Evolutionary conservation across 92 coral and sea anemone species (phyloP), one percentile per base, ranked within the genome.

Genomic region (Umimayanthus chanpuru): DNA sequence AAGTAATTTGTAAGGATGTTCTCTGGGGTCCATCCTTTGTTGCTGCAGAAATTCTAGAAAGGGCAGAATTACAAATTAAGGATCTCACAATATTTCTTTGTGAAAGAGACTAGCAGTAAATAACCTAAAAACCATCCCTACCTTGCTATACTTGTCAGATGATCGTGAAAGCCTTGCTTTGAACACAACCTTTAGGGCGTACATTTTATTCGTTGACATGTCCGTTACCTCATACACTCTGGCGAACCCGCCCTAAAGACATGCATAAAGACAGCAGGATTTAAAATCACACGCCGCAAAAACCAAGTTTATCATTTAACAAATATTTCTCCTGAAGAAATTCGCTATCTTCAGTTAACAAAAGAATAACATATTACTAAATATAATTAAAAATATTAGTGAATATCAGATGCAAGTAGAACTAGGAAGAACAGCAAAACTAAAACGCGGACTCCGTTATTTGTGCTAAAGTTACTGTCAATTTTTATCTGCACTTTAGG

Each of bases 141-240:
- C 98, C 93, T 93, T 95, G 88, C 82, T 93, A 55, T 88, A 91
- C 88, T 90, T 93, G 61, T 89, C 92, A 2, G 94, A 89, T 32
- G 99, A 93, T 85, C 92, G 93, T 11, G 97, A 86, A 16, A 97
- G 94, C 85, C 94, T 94, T 6, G 91, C 97, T 86, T 97, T 97
- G 40, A 95, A 95, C 15, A 97, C 99, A 67, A 93, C 98, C 84
- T 97, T 97, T 67, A 96, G 90, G 40, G 99, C 99, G 88, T 86
- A 97, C 77, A 92, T 93, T 68, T 93, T 94, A 85, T 95, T 97
- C 7, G 96, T 97, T 26, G 95, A 94, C 99, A 97, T 97, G 86
- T 97, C 99, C 0, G 99, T 97, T 65, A 96, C 99, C 85, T 97
- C 99, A 88, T 94, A 97, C 79, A 96, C 98, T 39, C 99, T 93